Percentiles rank a stretch among this genome's conserved stretches.
phyloP scores from a whole-genome alignment of 1,140 invertebrate genomes.

The Drosophila jambulina region DNA sequence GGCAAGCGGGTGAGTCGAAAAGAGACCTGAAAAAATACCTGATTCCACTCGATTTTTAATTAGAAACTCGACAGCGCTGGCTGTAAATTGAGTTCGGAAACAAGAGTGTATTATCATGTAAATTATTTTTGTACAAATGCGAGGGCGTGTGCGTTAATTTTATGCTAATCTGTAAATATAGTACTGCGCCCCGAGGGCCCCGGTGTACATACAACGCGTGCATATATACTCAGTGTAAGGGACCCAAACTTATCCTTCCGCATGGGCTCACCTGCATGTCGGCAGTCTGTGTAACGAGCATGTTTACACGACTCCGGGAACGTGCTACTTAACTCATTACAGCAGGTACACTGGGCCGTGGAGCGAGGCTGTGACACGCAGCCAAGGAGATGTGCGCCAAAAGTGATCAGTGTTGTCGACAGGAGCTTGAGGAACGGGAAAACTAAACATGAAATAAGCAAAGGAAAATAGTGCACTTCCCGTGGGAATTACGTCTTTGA shows the following conservation, averaged over 20 bases:
- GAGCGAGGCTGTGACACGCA: conserved; percentile 30
- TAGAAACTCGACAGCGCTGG: conserved; percentile 52
- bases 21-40: conserved; percentile 41
- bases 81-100: conserved; percentile 62
- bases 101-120: conserved; percentile 75
- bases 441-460: conserved; percentile 17
- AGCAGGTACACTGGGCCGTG: conserved; percentile 25
- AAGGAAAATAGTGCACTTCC: conserved; percentile 14
- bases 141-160: conserved; percentile 70
- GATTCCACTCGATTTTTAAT: conserved; percentile 80
- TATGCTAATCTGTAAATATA: conserved; percentile 80
- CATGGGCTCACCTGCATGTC: conserved; percentile 50
- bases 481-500: neutral
- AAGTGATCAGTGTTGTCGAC: neutral
- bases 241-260: conserved; percentile 56
- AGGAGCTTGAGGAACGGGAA: conserved; percentile 9
- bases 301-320: conserved; percentile 56
- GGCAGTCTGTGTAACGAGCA: conserved; percentile 58
- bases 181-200: conserved; percentile 18
- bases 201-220: conserved; percentile 50
- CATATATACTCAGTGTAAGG: conserved; percentile 9
- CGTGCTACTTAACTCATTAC: conserved; percentile 74
- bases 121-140: conserved; percentile 73
- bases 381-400: conserved; percentile 10
- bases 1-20: conserved; percentile 89